Evolutionary conservation across 2,888 invertebrate species (phyloP).

Genomic region (Gerris lacustris): DNA sequence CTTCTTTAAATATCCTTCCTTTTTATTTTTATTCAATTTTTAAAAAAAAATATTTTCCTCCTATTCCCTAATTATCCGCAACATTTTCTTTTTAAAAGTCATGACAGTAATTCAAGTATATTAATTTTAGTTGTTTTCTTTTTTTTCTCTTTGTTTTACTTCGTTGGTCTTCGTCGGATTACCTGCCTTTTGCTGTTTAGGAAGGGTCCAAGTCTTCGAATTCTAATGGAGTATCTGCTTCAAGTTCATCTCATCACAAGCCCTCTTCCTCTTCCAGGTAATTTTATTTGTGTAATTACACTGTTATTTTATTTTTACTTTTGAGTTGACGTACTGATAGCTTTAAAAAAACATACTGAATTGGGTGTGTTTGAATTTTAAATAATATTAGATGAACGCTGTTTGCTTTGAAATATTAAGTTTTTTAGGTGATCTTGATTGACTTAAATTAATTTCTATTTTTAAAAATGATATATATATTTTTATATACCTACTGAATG

Average conservation of each 20-base stretch:
- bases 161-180: conserved; percentile 28
- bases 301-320: no score
- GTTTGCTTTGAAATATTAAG: no score
- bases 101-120: neutral
- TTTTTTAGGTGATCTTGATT: no score
- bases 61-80: conserved; percentile 12
- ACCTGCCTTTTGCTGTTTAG: conserved; percentile 36
- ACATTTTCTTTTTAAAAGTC: no score
- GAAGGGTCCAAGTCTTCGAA: conserved; percentile 35
- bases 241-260: conserved; percentile 18
- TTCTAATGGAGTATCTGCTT: conserved; percentile 27
- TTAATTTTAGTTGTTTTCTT: conserved; percentile 21
- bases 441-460: no score
- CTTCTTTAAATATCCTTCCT: neutral
- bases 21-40: conserved; percentile 10
- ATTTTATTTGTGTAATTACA: conserved; percentile 36
- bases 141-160: conserved; percentile 36
- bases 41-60: neutral
- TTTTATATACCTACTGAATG: neutral
- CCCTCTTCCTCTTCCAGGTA: conserved; percentile 42
- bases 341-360: no score
- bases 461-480: neutral
- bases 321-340: no score
- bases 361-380: no score
- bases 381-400: no score